These are phyloP conservation scores for Uropsilus gracilis DNA, from an alignment of 2,113 vertebrate genomes.

Conservation along the genomic window DNA sequence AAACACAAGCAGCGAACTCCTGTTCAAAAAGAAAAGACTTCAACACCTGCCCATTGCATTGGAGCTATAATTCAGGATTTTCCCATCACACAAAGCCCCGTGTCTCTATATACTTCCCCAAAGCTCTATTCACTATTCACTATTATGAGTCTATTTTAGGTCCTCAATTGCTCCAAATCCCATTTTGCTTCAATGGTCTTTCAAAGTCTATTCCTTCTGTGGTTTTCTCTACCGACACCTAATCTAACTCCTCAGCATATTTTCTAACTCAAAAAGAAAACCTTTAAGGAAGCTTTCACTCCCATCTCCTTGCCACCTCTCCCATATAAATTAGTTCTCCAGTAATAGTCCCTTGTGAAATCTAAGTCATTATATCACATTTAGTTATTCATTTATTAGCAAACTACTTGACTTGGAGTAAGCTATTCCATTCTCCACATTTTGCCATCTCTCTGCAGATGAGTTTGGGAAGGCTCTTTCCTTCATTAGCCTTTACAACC, in stretches of 20 bases:
- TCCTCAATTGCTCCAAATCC: neutral
- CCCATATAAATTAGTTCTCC: neutral
- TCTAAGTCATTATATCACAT: neutral
- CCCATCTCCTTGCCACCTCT: neutral
- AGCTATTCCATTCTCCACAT: neutral
- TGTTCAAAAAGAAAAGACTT: neutral
- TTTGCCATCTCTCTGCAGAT: no score
- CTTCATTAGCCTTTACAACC: no score
- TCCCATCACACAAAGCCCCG: neutral
- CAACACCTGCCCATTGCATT: neutral
- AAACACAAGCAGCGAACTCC: neutral
- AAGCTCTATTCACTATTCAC: neutral
- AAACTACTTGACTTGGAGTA: neutral
- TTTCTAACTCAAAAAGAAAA: constrained; percentile 1
- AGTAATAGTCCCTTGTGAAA: neutral
- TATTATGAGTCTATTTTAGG: neutral
- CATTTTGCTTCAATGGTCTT: neutral
- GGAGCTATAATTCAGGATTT: neutral
- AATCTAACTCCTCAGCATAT: neutral
- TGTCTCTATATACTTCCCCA: neutral
- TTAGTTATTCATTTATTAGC: constrained; percentile 16
- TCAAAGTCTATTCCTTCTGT: neutral
- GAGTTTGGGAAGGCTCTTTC: no score
- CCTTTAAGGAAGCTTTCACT: neutral
- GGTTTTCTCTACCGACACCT: neutral